Percentiles rank a stretch among this genome's conserved stretches.
phyloP scores from a whole-genome alignment of 92 coral and sea anemone species.

The Meandrina meandrites region DNA sequence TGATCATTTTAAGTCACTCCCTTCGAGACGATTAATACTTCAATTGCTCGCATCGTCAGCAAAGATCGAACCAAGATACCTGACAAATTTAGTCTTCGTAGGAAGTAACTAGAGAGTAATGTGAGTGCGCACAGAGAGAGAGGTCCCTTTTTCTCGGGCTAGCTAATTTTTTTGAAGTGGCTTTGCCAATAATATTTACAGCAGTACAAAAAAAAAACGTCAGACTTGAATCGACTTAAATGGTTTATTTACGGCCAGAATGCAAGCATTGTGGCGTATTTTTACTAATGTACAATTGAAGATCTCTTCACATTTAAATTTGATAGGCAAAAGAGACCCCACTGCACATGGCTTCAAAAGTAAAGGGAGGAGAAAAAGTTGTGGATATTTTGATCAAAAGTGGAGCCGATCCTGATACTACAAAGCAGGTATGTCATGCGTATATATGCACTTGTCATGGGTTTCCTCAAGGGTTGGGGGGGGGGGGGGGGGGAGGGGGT shows the following conservation, averaged over 20 bases:
- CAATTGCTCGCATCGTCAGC: not conserved
- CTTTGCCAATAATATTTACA: too few species aligned
- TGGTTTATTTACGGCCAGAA: too few species aligned
- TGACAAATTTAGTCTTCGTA: not conserved
- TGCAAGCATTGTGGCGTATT: too few species aligned
- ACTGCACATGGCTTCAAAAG: slow-evolving; percentile 88
- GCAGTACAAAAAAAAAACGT: too few species aligned
- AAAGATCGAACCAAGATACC: not conserved
- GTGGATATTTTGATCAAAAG: slow-evolving; percentile 88
- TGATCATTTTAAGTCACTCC: not conserved
- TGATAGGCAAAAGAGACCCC: slow-evolving; percentile 84
- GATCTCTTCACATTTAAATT: not conserved
- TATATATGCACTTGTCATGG: too few species aligned
- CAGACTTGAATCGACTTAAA: too few species aligned
- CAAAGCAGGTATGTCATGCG: slow-evolving; percentile 65
- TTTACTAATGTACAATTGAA: not conserved
- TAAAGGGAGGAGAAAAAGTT: slow-evolving; percentile 77
- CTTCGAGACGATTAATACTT: not conserved
- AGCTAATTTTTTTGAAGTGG: too few species aligned
- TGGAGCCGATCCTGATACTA: slow-evolving; percentile 82
- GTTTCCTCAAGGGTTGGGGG: too few species aligned
- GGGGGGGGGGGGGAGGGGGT: too few species aligned
- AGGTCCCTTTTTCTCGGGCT: too few species aligned
- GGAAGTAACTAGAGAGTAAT: too few species aligned
- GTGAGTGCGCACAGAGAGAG: too few species aligned